Conservation (phyloP, 2,113 vertebrate genomes). For the Columba janthina region DNA sequence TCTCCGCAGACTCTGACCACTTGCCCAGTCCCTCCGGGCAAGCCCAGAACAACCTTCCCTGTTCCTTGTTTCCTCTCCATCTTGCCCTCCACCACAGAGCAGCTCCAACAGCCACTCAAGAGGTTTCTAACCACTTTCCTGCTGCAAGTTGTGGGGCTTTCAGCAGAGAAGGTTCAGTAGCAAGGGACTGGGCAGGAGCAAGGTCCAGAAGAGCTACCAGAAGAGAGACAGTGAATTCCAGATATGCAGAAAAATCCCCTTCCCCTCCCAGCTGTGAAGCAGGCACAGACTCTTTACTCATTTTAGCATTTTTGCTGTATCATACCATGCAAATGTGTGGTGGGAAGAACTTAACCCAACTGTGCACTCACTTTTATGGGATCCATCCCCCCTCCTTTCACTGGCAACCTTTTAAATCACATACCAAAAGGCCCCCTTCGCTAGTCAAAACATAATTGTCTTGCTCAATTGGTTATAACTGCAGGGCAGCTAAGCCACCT, state of each 20-base stretch:
- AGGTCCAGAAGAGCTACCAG: background rate
- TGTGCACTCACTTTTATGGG: background rate
- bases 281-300: background rate
- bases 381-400: background rate
- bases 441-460: background rate
- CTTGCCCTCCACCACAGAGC: background rate
- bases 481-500: background rate
- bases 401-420: background rate
- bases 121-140: background rate
- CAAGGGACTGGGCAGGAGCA: background rate
- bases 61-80: background rate
- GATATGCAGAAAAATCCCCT: background rate
- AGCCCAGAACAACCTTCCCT: background rate
- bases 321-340: background rate
- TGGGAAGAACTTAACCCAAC: background rate
- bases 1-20: background rate
- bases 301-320: background rate
- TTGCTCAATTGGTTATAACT: constrained; percentile 23
- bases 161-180: background rate
- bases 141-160: background rate
- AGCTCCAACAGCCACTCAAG: background rate
- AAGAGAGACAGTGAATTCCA: background rate
- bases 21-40: background rate
- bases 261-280: background rate
- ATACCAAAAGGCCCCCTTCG: background rate